Base-by-base conservation (phyloP, 35 echinoderm and acorn worm genomes). In the Diadema setosum region DNA sequence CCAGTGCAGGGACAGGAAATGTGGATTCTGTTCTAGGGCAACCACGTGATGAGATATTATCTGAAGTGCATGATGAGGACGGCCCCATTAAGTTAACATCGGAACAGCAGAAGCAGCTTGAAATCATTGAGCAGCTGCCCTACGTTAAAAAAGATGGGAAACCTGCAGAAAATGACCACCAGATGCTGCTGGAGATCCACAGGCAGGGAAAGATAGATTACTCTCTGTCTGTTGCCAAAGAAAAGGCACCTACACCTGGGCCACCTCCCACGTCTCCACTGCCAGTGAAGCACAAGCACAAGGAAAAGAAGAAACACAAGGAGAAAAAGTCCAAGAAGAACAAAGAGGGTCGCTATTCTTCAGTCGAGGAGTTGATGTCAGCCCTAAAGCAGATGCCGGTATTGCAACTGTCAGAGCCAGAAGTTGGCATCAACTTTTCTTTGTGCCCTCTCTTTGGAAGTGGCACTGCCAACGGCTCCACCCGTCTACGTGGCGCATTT, bases 131-230 rank as follows among this genome's bases (percentile, higher is more conserved):
- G 39, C 91, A 99, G 45, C 73, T 99, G 16, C 96, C 96, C 0
- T 99, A 92, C 58, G 92, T 99, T 32, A 99, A 99, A 70, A 94
- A 92, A 42, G 93, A 99, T 87, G 92, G 92, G 25, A 99, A 99
- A 75, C 85, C 93, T 3, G 89, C 85, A 20, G 87, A 92, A 39
- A 94, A 91, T 39, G 96, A 95, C 52, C 85, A 86, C 16, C 65
- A 94, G 46, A 94, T 99, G 56, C 76, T 99, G 57, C 91, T 99
- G 3, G 86, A 99, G 30, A 82, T 99, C 20, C 88, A 92, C 86
- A 88, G 75, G 61, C 83, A 92, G 50, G 93, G 83, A 31, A 93
- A 91, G 78, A 58, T 56, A 5, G 80, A 74, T 55, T 83, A 44
- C 20, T 50, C 74, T 5, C 52, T 23, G 35, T 32, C 56, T 33